Base-by-base conservation (phyloP, 2,113 vertebrate genomes). In the Lycaon pictus region DNA sequence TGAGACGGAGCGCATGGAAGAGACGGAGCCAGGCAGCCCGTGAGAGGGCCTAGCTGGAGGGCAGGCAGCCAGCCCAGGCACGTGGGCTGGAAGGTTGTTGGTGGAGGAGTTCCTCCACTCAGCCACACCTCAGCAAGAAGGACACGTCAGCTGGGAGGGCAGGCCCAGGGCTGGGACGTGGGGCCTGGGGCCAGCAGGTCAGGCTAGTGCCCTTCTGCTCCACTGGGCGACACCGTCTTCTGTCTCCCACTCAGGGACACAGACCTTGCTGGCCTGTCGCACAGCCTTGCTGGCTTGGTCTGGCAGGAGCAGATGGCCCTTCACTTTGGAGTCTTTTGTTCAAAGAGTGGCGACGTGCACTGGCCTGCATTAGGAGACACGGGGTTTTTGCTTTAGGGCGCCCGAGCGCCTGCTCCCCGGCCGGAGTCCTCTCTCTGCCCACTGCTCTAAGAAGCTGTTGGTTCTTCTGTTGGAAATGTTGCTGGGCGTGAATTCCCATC, bases 281-380 rank as follows among this genome's bases (percentile, higher is more conserved):
- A 19, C 1, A 0, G 71, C 20, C 67, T 1, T 3, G 7, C 84
- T 20, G 65, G 71, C 65, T 51, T 60, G 85, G 35, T 88, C 71
- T 97, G 96, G 96, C 96, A 93, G 95, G 96, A 98, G 91, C 98
- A 98, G 98, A 95, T 98, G 98, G 98, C 62, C 95, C 74, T 80
- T 94, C 90, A 5, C 95, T 86, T 84, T 15, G 86, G 94, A 92
- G 85, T 37, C 87, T 89, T 95, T 86, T 89, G 84, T 85, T 97
- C 86, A 43, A 83, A 97, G 96, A 7, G 22, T 13, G 71, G 71
- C 12, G 20, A 12, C 2, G 60, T 37, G 60, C 5, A 22, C 0
- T 7, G 22, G 29, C n/a, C 32, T 17, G 20, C 10, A 7, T 4
- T 20, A 74, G 22, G 51, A 35, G 72, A 0, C 0, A 17, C 4